Evolutionary conservation across 2,113 vertebrate species (phyloP), one percentile per base, ranked within the genome.

Genomic region (Daubentonia madagascariensis): DNA sequence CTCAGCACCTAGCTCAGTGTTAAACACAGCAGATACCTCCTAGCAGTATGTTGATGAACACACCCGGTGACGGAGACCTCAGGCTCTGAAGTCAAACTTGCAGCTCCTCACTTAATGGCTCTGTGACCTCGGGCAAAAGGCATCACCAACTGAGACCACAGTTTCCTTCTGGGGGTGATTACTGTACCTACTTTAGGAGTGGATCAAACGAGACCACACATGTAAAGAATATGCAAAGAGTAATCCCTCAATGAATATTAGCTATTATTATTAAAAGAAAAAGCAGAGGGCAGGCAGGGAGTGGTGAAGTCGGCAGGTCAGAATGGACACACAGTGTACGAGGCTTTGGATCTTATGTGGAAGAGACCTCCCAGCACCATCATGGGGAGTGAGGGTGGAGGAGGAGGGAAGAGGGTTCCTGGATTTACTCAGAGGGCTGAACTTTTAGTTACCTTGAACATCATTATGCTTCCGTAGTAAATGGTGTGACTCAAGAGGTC

Each of bases 71-170:
- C 1, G 5, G 45, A 52, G 48, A 88, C 84, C 72, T 1, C 10
- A 30, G n/a, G 0, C n/a, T 73, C 45, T 45, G 63, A 83, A 57
- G 80, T 54, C 43, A n/a, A 8, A 54, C 8, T 13, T 59, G n/a
- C 16, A 94, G 85, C 23, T 54, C 61, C 68, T 68, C 61, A 25
- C 1, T 28, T 0, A 2, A 0, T 0, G 8, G 8, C 10, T 2
- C 43, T 0, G 0, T 79, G 45, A 87, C 20, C 4, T 48, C 4
- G 0, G 79, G 79, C 6, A 16, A 48, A 54, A 40, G 0, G 5
- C 50, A 0, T 8, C 40, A 50, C 10, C 20, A 20, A 7, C 40
- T 18, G 68, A 40, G 28, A 45, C 20, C 2, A 2, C 30, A 17
- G 9, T n/a, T 14, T 65, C 59, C 32, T 76, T 76, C 1, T n/a